Evolutionary conservation across 1,140 invertebrate genomes (phyloP).

Genomic region (Calliphora vicina): DNA sequence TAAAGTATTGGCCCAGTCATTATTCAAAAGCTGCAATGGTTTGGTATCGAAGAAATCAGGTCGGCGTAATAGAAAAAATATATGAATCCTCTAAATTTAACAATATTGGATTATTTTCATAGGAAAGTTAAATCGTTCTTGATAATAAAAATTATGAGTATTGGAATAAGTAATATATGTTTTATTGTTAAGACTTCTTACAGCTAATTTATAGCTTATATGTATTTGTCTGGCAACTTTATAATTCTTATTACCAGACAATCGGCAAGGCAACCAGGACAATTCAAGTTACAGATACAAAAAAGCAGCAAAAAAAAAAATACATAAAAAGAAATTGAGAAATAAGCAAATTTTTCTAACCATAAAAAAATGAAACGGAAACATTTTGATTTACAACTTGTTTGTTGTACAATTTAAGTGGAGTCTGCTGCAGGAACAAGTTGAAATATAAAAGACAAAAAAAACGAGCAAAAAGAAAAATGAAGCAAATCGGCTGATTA

Average conservation of each 20-base stretch:
- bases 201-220: too few species aligned
- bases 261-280: neutral
- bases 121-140: too few species aligned
- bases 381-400: constrained; percentile 16
- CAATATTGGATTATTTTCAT: too few species aligned
- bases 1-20: too few species aligned
- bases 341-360: constrained; percentile 12
- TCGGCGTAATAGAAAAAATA: too few species aligned
- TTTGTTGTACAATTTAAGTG: constrained; percentile 10
- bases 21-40: too few species aligned
- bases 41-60: too few species aligned
- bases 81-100: too few species aligned
- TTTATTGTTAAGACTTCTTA: too few species aligned
- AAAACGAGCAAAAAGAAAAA: neutral
- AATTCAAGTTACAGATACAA: neutral
- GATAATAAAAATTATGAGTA: too few species aligned
- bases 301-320: neutral
- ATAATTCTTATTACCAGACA: neutral
- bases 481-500: neutral
- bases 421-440: neutral
- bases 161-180: too few species aligned
- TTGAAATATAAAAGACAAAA: neutral
- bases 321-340: constrained; percentile 4
- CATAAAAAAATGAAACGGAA: constrained; percentile 5
- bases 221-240: neutral